Evolutionary conservation across 2,113 vertebrate species (phyloP).

Genomic region (Prunella himalayana): DNA sequence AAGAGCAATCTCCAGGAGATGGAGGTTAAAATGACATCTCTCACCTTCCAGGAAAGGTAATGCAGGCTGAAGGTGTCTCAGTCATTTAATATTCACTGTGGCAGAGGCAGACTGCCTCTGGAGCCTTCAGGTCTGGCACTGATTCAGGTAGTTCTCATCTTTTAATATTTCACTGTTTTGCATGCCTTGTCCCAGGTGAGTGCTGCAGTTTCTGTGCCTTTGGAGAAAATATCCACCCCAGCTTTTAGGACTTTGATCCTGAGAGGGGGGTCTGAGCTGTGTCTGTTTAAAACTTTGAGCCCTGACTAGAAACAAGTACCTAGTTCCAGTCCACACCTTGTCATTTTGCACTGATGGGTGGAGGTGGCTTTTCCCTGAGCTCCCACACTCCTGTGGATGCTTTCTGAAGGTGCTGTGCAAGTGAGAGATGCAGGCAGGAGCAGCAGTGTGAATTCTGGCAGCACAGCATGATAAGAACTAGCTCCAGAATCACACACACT

Average conservation of each 20-base stretch:
- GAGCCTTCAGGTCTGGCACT: constrained; percentile 11
- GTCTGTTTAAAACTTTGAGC: neutral
- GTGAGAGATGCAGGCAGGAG: neutral
- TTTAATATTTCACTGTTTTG: neutral
- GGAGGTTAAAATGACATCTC: constrained; percentile 28
- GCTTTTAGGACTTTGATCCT: neutral
- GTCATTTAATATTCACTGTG: neutral
- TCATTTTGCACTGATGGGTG: neutral
- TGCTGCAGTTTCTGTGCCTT: neutral
- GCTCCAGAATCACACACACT: neutral
- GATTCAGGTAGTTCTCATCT: neutral
- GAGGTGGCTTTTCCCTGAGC: neutral
- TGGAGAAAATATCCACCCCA: neutral
- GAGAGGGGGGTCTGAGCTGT: neutral
- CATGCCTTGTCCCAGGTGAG: neutral
- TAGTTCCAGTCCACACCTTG: neutral
- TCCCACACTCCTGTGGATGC: neutral
- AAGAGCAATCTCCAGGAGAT: neutral
- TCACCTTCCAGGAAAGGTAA: constrained; percentile 18
- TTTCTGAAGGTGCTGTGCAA: neutral
- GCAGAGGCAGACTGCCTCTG: neutral
- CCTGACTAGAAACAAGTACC: neutral
- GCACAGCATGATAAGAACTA: neutral
- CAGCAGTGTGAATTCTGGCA: neutral
- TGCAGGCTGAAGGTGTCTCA: constrained; percentile 6